phyloP scores from a whole-genome alignment of 2,113 vertebrate species.

The Microcebus ravelobensis region DNA sequence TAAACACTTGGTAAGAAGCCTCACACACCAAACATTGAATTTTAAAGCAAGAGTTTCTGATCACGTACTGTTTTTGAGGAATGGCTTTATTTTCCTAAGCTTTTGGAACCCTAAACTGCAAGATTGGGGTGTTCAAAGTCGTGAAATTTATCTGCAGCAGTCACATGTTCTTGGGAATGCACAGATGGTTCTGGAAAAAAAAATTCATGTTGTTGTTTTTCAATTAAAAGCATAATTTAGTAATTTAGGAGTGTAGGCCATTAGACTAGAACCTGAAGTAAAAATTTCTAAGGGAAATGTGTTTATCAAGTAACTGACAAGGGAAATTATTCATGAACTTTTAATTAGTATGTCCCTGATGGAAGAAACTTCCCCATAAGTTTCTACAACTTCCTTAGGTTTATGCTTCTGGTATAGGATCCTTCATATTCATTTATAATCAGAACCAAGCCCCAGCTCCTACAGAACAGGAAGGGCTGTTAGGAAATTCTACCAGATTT shows the following conservation, averaged over 20 bases:
- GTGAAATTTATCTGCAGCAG: neutral
- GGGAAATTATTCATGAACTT: constrained; percentile 46
- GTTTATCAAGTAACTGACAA: constrained; percentile 46
- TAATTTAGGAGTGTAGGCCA: constrained; percentile 48
- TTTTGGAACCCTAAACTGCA: constrained; percentile 17
- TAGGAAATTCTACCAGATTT: neutral
- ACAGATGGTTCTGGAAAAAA: constrained; percentile 51
- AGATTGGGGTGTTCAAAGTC: neutral
- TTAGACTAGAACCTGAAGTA: constrained; percentile 59
- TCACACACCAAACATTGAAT: constrained; percentile 54
- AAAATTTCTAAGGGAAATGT: constrained; percentile 58
- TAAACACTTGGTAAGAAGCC: constrained; percentile 79
- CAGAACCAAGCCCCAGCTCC: neutral
- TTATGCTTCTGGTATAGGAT: neutral
- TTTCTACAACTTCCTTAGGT: neutral
- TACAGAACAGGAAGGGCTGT: neutral
- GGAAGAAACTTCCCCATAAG: neutral
- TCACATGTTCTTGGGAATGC: constrained; percentile 45
- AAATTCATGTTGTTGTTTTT: constrained; percentile 39
- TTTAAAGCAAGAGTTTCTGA: constrained; percentile 67
- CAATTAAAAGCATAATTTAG: constrained; percentile 66
- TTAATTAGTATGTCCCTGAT: constrained; percentile 24
- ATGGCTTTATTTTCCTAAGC: constrained; percentile 23
- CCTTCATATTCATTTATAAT: neutral
- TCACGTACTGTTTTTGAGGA: constrained; percentile 33